phyloP scores from a whole-genome alignment of 2,888 invertebrate genomes.

The Scaeva pyrastri region DNA sequence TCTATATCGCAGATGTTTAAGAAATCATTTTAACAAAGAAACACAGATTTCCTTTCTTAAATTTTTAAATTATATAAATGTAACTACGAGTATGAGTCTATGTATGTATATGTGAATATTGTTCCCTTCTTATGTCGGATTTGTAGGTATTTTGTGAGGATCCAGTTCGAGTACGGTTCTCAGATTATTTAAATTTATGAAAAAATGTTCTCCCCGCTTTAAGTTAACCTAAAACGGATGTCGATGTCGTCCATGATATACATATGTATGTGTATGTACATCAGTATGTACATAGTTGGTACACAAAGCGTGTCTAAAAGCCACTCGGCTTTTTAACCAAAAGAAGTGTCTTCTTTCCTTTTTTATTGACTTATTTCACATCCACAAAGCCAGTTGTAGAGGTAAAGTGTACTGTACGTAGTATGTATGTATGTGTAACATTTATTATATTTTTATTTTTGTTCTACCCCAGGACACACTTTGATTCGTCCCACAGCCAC shows the following conservation, averaged over 20 bases:
- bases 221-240: conserved; percentile 33
- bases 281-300: no score
- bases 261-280: neutral
- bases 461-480: conserved; percentile 38
- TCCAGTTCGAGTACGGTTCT: conserved; percentile 36
- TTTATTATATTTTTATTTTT: conserved; percentile 6
- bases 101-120: neutral
- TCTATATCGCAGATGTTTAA: neutral
- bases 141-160: conserved; percentile 1
- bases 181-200: conserved; percentile 52
- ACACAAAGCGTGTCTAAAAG: conserved; percentile 47
- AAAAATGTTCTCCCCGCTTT: conserved; percentile 17
- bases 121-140: conserved; percentile 3
- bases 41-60: no score
- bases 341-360: neutral
- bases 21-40: neutral
- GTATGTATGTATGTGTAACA: neutral
- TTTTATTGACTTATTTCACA: conserved; percentile 57
- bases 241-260: neutral
- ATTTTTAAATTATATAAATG: no score
- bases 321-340: conserved; percentile 32
- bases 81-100: no score
- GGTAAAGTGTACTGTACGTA: neutral
- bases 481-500: conserved; percentile 18
- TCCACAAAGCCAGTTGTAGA: conserved; percentile 28